Conservation (phyloP, 1,140 invertebrate genomes). For the Rhagoletis pomonella region DNA sequence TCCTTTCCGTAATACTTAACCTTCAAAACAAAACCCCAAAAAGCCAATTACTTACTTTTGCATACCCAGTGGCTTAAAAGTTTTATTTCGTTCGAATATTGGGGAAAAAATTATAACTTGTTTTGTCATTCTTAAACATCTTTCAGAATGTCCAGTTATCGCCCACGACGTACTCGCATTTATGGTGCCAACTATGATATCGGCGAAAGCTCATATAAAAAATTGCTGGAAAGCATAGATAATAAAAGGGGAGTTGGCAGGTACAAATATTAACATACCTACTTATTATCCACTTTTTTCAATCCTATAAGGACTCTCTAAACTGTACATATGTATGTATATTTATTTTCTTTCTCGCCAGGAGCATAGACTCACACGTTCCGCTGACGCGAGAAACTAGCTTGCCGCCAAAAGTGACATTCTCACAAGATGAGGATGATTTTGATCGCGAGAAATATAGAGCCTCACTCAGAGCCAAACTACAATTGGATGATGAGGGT, state of each 20-base stretch:
- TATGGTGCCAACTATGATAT: constrained; percentile 88
- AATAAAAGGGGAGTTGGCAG: constrained; percentile 75
- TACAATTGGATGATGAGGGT: constrained; percentile 27
- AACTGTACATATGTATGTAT: too few species aligned
- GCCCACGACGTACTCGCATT: constrained; percentile 82
- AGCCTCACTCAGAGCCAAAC: constrained; percentile 46
- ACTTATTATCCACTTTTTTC: too few species aligned
- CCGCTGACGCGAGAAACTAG: constrained; percentile 12
- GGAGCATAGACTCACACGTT: constrained; percentile 4
- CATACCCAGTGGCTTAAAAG: too few species aligned
- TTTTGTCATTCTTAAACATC: not conserved
- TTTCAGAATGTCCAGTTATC: constrained; percentile 56
- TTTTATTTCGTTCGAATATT: too few species aligned
- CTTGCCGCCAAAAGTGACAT: constrained; percentile 31
- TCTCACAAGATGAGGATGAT: constrained; percentile 20
- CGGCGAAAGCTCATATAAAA: constrained; percentile 85
- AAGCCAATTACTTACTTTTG: too few species aligned
- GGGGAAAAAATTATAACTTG: not conserved
- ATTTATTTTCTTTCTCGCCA: not conserved
- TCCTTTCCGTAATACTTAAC: too few species aligned
- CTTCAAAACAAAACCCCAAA: too few species aligned
- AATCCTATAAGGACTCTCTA: too few species aligned
- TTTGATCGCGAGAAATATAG: constrained; percentile 45
- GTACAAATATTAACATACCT: not conserved
- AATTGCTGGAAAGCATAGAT: constrained; percentile 83